These are phyloP conservation scores for Gallinago nigripennis DNA, from an alignment of 2,797 vertebrate genomes.

Conservation along the genomic window DNA sequence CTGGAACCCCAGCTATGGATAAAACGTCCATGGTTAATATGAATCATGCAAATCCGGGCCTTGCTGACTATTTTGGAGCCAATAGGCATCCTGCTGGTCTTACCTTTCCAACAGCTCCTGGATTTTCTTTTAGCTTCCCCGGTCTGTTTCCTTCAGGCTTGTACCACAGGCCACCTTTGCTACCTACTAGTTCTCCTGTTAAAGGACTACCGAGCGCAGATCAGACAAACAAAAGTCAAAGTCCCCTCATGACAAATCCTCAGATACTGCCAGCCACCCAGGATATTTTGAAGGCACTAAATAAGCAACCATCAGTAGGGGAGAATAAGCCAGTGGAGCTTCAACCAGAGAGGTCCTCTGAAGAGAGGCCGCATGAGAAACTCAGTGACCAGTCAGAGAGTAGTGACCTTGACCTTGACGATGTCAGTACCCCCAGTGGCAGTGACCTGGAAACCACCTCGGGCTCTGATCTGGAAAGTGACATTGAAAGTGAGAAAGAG, in stretches of 20 bases:
- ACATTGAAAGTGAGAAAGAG: slow-evolving; percentile 95
- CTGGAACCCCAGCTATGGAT: slow-evolving; percentile 92
- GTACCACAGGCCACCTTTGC: slow-evolving; percentile 94
- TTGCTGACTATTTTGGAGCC: slow-evolving; percentile 98
- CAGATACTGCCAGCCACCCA: slow-evolving; percentile 89
- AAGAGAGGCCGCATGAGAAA: slow-evolving; percentile 88
- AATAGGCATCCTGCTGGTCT: slow-evolving; percentile 95
- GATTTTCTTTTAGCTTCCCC: slow-evolving; percentile 98
- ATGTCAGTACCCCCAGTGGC: slow-evolving; percentile 96
- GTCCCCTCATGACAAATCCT: slow-evolving; percentile 90
- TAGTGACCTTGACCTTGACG: slow-evolving; percentile 97
- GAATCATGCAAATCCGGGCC: slow-evolving; percentile 90
- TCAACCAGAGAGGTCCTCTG: slow-evolving; percentile 85
- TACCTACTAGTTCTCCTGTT: slow-evolving; percentile 91
- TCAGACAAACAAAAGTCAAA: slow-evolving; percentile 86
- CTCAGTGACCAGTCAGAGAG: slow-evolving; percentile 96
- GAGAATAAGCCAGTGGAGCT: slow-evolving; percentile 84
- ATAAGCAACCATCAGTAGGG: slow-evolving; percentile 87
- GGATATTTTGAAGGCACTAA: slow-evolving; percentile 93
- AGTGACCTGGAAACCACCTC: slow-evolving; percentile 98
- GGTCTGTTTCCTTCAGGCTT: slow-evolving; percentile 97
- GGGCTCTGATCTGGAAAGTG: slow-evolving; percentile 98
- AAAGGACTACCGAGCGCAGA: slow-evolving; percentile 86
- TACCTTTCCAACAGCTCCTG: slow-evolving; percentile 94
- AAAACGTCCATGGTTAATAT: slow-evolving; percentile 93